Evolutionary conservation across 2,797 vertebrate species (phyloP), one percentile per base, ranked within the genome.

Genomic region (Amblyopsis hoosieri): DNA sequence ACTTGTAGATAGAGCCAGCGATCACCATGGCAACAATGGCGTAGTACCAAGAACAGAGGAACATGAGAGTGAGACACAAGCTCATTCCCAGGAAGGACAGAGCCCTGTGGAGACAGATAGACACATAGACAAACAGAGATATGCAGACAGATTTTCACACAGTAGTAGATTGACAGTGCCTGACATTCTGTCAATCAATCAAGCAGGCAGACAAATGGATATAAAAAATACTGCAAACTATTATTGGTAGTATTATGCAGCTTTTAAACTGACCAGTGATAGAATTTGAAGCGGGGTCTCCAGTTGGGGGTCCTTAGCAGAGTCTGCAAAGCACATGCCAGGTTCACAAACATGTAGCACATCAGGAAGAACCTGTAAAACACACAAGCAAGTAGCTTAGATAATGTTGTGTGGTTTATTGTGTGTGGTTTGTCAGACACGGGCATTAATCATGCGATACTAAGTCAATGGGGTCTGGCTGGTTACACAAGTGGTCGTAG

Each of bases 281-380:
- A 99, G 83, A 97, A 99, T 74, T 96, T 97, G 81, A 99, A 99
- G 37, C 97, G 95, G 0, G 97, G 97, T 55, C 97, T 95, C 97
- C 97, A 99, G 89, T 99, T 99, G 55, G 97, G 97, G 0, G 97
- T 99, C 78, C 97, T 91, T 77, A 99, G 93, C 67, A 99, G 90
- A 0, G 97, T 99, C 87, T 99, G 97, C 45, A 99, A 91, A 0
- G 97, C 97, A 10, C 97, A 99, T 0, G 97, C 97, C 91, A 99
- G 83, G 89, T 99, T 99, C 78, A 99, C 97, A 19, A 99, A 99
- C 97, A 99, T 97, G 91, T 99, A 99, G 87, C 97, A 99, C 97
- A 99, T 99, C 80, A 99, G 88, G 89, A 99, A 99, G 80, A 99
- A 99, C 97, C 97, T 99, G 84, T 12, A 47, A 52, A 9, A 29